Conservation (phyloP, 2,113 vertebrate genomes). For the Hymenochirus boettgeri region DNA sequence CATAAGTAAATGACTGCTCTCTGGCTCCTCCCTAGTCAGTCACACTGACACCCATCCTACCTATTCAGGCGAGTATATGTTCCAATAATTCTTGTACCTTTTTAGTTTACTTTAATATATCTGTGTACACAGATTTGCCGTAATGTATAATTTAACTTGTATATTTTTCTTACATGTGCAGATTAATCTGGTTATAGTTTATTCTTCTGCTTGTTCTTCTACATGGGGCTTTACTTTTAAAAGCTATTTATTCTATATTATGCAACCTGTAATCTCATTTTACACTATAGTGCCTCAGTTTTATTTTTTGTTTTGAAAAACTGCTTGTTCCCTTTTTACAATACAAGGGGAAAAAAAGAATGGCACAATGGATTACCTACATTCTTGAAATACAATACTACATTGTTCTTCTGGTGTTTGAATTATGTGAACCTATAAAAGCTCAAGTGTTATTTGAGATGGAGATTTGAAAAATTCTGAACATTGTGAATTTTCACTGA, state of each 20-base stretch:
- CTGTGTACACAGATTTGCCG: too few species aligned
- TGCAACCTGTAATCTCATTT: constrained; percentile 24
- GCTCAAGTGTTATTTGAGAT: constrained; percentile 22
- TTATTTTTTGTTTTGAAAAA: constrained; percentile 25
- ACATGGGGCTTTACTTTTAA: constrained; percentile 21
- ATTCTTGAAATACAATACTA: constrained; percentile 27
- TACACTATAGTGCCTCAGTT: constrained; percentile 29
- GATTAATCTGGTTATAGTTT: too few species aligned
- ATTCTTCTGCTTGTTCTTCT: neutral
- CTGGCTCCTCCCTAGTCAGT: too few species aligned
- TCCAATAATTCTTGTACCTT: too few species aligned
- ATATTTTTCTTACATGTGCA: too few species aligned
- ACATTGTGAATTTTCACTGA: constrained; percentile 25
- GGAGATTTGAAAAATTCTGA: constrained; percentile 12
- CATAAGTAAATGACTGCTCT: too few species aligned
- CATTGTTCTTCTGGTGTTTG: constrained; percentile 28
- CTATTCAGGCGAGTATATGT: too few species aligned
- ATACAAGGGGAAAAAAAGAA: constrained; percentile 27
- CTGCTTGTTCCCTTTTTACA: constrained; percentile 7
- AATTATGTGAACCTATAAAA: constrained; percentile 20
- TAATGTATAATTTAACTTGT: too few species aligned
- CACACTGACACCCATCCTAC: too few species aligned
- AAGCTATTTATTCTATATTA: constrained; percentile 20
- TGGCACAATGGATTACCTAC: constrained; percentile 38
- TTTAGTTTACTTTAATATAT: too few species aligned